phyloP scores from a whole-genome alignment of 2,888 invertebrate species.

The Synergus umbraculus region DNA sequence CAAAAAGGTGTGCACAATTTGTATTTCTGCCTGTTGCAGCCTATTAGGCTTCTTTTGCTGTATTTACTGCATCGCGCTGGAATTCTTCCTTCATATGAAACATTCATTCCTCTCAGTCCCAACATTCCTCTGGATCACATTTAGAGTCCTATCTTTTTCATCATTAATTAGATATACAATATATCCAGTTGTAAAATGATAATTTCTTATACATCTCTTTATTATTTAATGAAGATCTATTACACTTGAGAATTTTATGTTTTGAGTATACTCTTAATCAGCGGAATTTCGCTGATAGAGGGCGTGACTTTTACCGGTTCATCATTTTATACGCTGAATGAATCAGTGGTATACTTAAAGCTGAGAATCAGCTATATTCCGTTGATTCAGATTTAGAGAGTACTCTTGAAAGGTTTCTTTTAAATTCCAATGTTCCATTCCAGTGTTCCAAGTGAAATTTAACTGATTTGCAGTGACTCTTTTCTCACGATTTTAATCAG shows the following conservation, averaged over 20 bases:
- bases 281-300: too few species aligned
- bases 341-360: too few species aligned
- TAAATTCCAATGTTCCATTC: too few species aligned
- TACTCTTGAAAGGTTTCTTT: not conserved
- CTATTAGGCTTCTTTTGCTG: conserved; percentile 33
- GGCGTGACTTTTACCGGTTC: too few species aligned
- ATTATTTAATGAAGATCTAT: not conserved
- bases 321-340: too few species aligned
- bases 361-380: too few species aligned
- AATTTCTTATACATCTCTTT: not conserved
- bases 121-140: conserved; percentile 14
- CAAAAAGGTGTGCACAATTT: not conserved
- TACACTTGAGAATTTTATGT: not conserved
- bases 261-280: not conserved
- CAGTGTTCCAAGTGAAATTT: too few species aligned
- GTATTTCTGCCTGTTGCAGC: conserved; percentile 10
- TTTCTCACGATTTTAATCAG: too few species aligned
- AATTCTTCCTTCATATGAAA: conserved; percentile 21
- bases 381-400: not conserved
- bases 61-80: conserved; percentile 27
- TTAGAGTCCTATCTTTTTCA: conserved; percentile 20
- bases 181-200: conserved; percentile 29
- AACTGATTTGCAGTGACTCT: too few species aligned
- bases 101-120: conserved; percentile 32
- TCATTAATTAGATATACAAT: conserved; percentile 32